Evolutionary conservation across 1,140 invertebrate genomes (phyloP), one percentile per base, ranked within the genome.

Genomic region (Drosophila athabasca): DNA sequence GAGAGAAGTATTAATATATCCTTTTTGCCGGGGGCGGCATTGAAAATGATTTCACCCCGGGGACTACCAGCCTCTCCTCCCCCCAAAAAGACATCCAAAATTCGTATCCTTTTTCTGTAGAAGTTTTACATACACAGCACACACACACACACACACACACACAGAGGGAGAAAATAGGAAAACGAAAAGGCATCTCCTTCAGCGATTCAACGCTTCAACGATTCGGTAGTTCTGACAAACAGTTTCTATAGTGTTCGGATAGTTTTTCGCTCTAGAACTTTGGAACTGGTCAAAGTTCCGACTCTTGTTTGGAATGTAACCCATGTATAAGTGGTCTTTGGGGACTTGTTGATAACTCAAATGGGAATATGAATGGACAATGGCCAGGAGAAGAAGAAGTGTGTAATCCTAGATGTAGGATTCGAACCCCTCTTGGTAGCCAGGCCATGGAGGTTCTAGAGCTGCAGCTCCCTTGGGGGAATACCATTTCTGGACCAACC

Each of bases 1-100:
- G n/a, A n/a, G 17, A 19, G 17, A 1, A 82, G 83, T 88, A 85
- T 87, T 82, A 88, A 88, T 87, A 78, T 66, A 69, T 87, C 66
- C 83, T 61, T 74, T 60, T 60, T 67, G 77, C 64, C 59, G 48
- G 73, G 43, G 54, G 59, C 61, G 62, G 59, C 49, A 71, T 68
- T 76, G 59, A 65, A 60, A 82, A 88, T 82, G 73, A 87, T 87
- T 88, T 87, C 48, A 39, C 83, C 71, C 52, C 35, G 41, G 83
- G 79, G 82, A 71, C 45, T 48, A 77, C n/a, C n/a, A n/a, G n/a
- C n/a, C n/a, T n/a, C n/a, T n/a, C n/a, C n/a, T n/a, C n/a, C n/a
- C n/a, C n/a, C n/a, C n/a, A 73, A 66, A 75, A 75, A 75, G 68
- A 81, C 69, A 77, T 77, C 73, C 73, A 75, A 64, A 85, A 70